A percentile compares a stretch with the other conserved stretches of the same genome.
These are phyloP conservation scores for Tortricodes alternella DNA, from an alignment of 2,888 invertebrate genomes.

Conservation along the genomic window DNA sequence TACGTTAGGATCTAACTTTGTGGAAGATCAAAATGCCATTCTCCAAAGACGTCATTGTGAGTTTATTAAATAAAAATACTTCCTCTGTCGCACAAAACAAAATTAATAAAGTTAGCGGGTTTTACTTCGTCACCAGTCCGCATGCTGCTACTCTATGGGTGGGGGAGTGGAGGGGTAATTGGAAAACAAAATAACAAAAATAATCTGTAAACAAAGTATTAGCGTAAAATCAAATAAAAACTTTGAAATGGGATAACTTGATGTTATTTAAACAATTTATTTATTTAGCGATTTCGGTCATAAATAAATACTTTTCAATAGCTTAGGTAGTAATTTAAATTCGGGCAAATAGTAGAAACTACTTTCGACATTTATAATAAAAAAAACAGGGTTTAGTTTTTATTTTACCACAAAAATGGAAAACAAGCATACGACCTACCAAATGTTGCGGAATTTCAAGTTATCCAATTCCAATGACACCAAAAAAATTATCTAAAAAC, in stretches of 20 bases:
- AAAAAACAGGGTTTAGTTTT: too few relatives aligned
- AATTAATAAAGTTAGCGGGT: constrained; percentile 48
- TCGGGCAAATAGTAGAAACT: too few relatives aligned
- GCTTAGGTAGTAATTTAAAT: too few relatives aligned
- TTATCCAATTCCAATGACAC: background rate
- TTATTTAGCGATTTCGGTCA: background rate
- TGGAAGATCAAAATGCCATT: constrained; percentile 55
- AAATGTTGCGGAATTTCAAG: too few relatives aligned
- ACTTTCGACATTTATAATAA: too few relatives aligned
- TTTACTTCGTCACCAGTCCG: constrained; percentile 36
- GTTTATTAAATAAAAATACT: constrained; percentile 71
- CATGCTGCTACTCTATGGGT: constrained; percentile 52
- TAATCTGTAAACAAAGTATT: constrained; percentile 57
- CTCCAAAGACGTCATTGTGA: constrained; percentile 42
- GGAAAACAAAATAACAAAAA: constrained; percentile 45
- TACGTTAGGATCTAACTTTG: background rate
- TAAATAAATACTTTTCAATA: background rate
- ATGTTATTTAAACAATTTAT: background rate
- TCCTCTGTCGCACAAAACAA: constrained; percentile 72
- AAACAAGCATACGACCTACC: too few relatives aligned
- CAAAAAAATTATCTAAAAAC: background rate
- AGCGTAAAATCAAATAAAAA: constrained; percentile 39
- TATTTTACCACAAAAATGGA: too few relatives aligned
- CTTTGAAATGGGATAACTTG: background rate
- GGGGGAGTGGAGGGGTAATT: constrained; percentile 32